Conservation (phyloP, 2,888 invertebrate species). For the Petrolisthes cinctipes region DNA sequence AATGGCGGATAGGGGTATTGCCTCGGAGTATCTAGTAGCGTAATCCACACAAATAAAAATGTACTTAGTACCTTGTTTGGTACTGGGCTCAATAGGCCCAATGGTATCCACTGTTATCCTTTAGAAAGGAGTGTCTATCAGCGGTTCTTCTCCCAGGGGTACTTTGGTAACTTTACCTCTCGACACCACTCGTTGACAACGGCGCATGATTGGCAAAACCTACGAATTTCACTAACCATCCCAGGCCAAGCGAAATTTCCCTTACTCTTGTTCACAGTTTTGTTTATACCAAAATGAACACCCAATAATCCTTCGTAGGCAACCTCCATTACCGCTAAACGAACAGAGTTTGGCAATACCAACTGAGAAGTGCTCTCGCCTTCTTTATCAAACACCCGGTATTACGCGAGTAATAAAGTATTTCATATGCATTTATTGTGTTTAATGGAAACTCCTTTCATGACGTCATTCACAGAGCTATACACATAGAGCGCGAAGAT, state of each 20-base stretch:
- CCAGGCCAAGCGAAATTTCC: conserved; percentile 17
- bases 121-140: conserved; percentile 31
- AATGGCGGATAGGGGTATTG: not conserved
- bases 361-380: not conserved
- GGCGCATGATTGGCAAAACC: conserved; percentile 26
- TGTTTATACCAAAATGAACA: conserved; percentile 21
- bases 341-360: conserved; percentile 11
- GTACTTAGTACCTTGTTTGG: not conserved
- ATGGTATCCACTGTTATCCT: conserved; percentile 30
- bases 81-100: conserved; percentile 29
- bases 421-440: too few relatives aligned
- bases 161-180: not conserved
- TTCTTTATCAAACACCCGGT: not conserved
- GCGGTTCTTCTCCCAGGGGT: conserved; percentile 7
- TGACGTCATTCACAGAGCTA: too few relatives aligned
- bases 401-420: too few relatives aligned
- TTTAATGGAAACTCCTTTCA: too few relatives aligned
- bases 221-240: not conserved
- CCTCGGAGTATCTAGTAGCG: conserved; percentile 19
- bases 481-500: too few relatives aligned
- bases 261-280: not conserved
- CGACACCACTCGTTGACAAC: conserved; percentile 11
- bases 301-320: conserved; percentile 3
- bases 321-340: not conserved
- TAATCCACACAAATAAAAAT: conserved; percentile 18